Conservation (phyloP, 2,113 vertebrate genomes). For the Salvelinus namaycush region DNA sequence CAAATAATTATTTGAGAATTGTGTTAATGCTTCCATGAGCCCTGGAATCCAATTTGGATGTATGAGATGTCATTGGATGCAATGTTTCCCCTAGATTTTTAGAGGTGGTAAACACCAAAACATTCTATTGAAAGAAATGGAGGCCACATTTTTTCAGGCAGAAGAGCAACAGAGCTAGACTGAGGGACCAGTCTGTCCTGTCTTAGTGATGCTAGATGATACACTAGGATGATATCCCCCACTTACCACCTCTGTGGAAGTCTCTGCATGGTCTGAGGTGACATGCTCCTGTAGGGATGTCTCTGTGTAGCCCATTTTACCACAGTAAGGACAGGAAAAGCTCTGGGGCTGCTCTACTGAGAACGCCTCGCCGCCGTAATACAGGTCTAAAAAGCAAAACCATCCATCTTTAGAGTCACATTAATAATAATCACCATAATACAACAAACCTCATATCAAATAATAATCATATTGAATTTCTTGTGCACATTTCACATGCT, state of each 20-base stretch:
- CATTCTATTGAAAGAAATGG: no score
- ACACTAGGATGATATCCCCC: neutral
- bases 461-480: neutral
- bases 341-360: conserved; percentile 98
- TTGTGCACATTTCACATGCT: no score
- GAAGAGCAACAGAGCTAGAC: no score
- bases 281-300: conserved; percentile 98
- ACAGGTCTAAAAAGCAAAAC: conserved; percentile 84
- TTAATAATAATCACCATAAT: neutral
- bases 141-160: no score
- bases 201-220: no score
- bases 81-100: no score
- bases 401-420: neutral
- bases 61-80: neutral
- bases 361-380: conserved; percentile 98
- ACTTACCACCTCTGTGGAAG: conserved; percentile 98
- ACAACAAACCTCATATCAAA: neutral
- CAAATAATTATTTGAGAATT: neutral
- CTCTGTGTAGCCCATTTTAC: conserved; percentile 98
- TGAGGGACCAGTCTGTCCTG: no score
- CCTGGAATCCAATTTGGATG: neutral
- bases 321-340: conserved; percentile 99
- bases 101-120: no score
- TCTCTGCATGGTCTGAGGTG: conserved; percentile 96
- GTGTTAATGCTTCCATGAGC: neutral